Percentiles rank a stretch among this genome's conserved stretches.
These are phyloP conservation scores for Dryadula phaetusa DNA, from an alignment of 2,888 invertebrate species.

Conservation along the genomic window DNA sequence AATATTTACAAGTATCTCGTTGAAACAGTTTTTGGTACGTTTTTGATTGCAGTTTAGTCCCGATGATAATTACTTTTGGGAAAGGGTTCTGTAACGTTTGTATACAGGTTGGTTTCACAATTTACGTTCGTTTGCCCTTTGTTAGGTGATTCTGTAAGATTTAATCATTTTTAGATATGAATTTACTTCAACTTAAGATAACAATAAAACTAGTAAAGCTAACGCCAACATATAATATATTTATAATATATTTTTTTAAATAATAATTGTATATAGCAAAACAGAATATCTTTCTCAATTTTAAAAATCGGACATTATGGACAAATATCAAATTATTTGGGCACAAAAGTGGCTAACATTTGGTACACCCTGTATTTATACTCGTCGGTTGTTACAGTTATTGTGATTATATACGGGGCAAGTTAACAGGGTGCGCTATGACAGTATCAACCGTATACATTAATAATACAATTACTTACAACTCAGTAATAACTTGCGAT, in stretches of 20 bases:
- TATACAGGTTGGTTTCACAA: constrained; percentile 54
- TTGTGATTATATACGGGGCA: constrained; percentile 66
- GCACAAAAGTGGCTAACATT: neutral
- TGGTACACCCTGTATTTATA: constrained; percentile 55
- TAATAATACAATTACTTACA: constrained; percentile 64
- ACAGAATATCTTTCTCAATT: no score
- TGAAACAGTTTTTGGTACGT: constrained; percentile 78
- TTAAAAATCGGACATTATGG: no score
- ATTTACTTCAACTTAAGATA: neutral
- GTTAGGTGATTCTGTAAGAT: no score
- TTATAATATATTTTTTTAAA: no score
- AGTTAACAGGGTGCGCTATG: constrained; percentile 61
- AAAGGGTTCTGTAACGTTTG: constrained; percentile 64
- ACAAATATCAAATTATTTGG: neutral
- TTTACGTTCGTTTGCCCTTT: neutral
- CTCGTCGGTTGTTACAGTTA: constrained; percentile 62
- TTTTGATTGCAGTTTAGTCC: constrained; percentile 81
- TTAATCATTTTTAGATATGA: neutral
- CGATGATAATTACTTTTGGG: constrained; percentile 81
- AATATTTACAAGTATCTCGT: constrained; percentile 76
- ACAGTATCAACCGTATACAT: constrained; percentile 63
- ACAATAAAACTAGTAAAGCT: no score
- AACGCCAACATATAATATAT: no score
- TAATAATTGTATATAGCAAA: no score
- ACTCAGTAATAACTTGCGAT: constrained; percentile 55